These are phyloP conservation scores for Chiroxiphia lanceolata DNA, from an alignment of 2,797 vertebrate genomes.

Conservation along the genomic window DNA sequence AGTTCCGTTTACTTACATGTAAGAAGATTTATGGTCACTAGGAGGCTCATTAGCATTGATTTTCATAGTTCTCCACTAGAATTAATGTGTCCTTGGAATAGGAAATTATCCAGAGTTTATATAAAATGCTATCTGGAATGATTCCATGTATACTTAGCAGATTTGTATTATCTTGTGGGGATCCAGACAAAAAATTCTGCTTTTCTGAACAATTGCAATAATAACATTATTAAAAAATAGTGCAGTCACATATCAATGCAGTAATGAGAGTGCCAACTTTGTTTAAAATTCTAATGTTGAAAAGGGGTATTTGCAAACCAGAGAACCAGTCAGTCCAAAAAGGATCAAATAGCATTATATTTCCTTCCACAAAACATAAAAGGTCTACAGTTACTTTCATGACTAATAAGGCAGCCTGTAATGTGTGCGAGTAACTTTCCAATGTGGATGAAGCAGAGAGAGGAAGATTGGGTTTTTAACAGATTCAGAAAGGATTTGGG, in stretches of 20 bases:
- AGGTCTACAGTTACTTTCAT: neutral
- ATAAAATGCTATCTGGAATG: constrained; percentile 41
- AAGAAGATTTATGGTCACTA: constrained; percentile 36
- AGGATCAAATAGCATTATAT: neutral
- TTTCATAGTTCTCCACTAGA: constrained; percentile 43
- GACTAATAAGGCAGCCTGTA: neutral
- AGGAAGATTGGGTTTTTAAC: neutral
- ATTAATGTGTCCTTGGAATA: constrained; percentile 28
- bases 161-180: neutral
- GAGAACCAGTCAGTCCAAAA: neutral
- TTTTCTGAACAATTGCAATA: neutral
- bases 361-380: constrained; percentile 7
- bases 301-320: neutral
- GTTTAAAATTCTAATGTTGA: neutral
- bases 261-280: neutral
- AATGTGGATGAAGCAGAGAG: neutral
- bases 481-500: neutral
- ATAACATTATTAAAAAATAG: constrained; percentile 1
- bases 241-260: neutral
- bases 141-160: constrained; percentile 27
- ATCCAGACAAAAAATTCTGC: constrained; percentile 19
- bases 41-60: constrained; percentile 59
- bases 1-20: constrained; percentile 56
- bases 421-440: neutral
- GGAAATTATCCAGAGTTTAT: constrained; percentile 27